Conservation (phyloP, 1,140 invertebrate genomes). For the Odontomachus brunneus region DNA sequence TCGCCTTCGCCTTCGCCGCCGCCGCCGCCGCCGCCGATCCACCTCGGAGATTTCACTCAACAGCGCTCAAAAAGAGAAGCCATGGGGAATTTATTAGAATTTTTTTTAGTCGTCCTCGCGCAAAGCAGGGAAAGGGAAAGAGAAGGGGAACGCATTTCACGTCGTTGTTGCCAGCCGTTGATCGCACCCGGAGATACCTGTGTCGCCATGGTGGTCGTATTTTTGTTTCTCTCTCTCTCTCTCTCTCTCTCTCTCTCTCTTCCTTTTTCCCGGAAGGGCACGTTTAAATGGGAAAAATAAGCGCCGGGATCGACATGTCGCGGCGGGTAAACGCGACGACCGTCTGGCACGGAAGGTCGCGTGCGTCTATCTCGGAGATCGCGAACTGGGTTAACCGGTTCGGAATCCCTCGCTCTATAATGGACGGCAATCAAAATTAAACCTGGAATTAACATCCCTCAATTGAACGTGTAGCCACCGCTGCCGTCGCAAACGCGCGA, state of each 20-base stretch:
- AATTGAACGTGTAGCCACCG: not conserved
- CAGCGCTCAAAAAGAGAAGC: slow-evolving; percentile 22
- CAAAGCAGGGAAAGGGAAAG: no score
- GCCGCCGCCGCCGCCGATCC: not conserved
- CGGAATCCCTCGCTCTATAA: slow-evolving; percentile 73
- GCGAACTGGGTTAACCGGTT: slow-evolving; percentile 77
- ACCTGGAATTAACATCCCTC: slow-evolving; percentile 59
- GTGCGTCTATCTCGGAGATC: slow-evolving; percentile 70
- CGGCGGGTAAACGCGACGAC: slow-evolving; percentile 66
- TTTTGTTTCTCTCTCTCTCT: not conserved
- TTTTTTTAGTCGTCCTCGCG: not conserved
- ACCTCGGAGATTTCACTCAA: slow-evolving; percentile 39
- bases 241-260: not conserved
- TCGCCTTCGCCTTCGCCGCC: not conserved
- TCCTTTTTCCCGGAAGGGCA: slow-evolving; percentile 1
- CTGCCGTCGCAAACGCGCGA: not conserved
- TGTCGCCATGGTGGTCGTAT: not conserved
- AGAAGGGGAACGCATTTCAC: not conserved
- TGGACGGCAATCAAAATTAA: slow-evolving; percentile 75
- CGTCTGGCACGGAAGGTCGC: slow-evolving; percentile 78
- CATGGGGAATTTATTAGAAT: slow-evolving; percentile 35
- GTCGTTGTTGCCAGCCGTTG: not conserved
- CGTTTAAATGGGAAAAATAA: slow-evolving; percentile 5
- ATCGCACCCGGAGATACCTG: not conserved
- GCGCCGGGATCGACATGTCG: slow-evolving; percentile 35